These are phyloP conservation scores for Drosophila antonietae DNA, from an alignment of 2,888 invertebrate genomes.

Conservation along the genomic window DNA sequence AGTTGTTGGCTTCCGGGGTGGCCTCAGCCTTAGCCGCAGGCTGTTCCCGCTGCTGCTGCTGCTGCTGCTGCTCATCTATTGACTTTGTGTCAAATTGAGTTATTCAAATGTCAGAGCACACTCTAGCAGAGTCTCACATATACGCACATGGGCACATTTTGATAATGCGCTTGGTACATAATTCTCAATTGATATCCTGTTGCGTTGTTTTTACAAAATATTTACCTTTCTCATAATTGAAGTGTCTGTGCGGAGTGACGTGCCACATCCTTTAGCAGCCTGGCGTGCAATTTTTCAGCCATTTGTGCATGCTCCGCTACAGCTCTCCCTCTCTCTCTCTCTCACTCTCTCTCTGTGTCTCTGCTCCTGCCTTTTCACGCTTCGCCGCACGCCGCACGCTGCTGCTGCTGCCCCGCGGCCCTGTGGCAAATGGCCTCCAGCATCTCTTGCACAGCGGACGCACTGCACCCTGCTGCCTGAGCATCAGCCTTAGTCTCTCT, in stretches of 20 bases:
- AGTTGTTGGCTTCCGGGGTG: conserved; percentile 75
- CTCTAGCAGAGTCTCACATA: conserved; percentile 12
- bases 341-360: conserved; percentile 6
- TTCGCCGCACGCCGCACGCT: conserved; percentile 46
- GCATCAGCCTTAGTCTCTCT: not conserved
- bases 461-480: conserved; percentile 62
- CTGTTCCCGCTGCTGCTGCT: conserved; percentile 15
- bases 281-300: conserved; percentile 72
- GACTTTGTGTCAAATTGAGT: conserved; percentile 80
- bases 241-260: conserved; percentile 69
- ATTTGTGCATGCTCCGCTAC: conserved; percentile 51
- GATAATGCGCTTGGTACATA: conserved; percentile 70
- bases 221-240: conserved; percentile 82
- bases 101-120: conserved; percentile 68
- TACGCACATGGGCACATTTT: conserved; percentile 73
- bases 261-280: conserved; percentile 55
- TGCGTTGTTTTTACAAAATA: conserved; percentile 84
- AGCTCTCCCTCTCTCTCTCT: not conserved
- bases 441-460: conserved; percentile 52
- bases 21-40: conserved; percentile 50
- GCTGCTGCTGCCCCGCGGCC: conserved; percentile 32
- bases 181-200: conserved; percentile 83
- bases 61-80: conserved; percentile 68
- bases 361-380: conserved; percentile 63
- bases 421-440: conserved; percentile 54